Evolutionary conservation across 2,797 vertebrate species (phyloP).

Genomic region (Platyrinchus mystaceus): DNA sequence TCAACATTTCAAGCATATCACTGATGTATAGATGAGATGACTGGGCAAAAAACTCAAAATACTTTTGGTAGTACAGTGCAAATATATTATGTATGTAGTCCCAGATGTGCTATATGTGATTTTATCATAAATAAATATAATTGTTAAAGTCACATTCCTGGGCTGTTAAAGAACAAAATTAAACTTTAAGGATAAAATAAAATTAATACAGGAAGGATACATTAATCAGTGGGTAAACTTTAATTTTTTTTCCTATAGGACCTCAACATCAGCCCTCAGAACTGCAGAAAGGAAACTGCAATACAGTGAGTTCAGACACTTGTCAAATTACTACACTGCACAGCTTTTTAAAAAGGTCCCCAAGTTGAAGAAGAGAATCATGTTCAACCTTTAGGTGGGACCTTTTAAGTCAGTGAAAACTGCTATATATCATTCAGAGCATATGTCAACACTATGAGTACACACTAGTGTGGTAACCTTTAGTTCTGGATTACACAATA

Average conservation of each 20-base stretch:
- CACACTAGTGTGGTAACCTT: background rate
- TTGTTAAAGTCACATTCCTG: background rate
- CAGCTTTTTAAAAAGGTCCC: background rate
- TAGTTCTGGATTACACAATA: background rate
- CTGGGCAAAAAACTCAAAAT: background rate
- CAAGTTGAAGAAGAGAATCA: background rate
- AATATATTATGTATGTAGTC: background rate
- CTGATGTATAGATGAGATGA: background rate
- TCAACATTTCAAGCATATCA: rapidly evolving
- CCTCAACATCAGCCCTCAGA: background rate
- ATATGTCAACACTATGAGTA: background rate
- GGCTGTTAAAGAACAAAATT: background rate
- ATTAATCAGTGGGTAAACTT: background rate
- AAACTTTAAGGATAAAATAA: background rate
- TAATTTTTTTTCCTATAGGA: background rate
- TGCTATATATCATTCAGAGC: background rate
- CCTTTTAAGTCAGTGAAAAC: background rate
- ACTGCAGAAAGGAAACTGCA: background rate
- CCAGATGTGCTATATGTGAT: background rate
- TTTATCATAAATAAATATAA: background rate
- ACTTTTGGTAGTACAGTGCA: background rate
- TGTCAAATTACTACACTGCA: background rate
- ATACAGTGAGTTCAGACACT: background rate
- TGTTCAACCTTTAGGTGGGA: background rate
- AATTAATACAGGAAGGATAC: background rate